Conservation (phyloP, 2,797 vertebrate genomes). For the Toxotes lorentzi region DNA sequence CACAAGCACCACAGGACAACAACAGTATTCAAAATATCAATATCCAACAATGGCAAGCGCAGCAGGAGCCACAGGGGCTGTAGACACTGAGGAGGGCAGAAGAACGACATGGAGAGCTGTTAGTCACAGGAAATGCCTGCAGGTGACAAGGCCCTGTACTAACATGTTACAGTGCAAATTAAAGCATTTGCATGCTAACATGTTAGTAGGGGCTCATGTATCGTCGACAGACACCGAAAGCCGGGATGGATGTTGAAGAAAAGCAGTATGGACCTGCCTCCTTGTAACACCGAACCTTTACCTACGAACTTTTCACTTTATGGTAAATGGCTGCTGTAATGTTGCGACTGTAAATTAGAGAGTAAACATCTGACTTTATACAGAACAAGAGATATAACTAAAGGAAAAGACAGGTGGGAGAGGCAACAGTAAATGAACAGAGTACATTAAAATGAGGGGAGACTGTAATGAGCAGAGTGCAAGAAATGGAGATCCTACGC, state of each 20-base stretch:
- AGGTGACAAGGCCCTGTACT: constrained; percentile 63
- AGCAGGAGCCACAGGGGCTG: constrained; percentile 74
- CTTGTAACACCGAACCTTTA: constrained; percentile 30
- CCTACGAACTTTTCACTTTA: constrained; percentile 9
- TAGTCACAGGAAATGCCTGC: constrained; percentile 74
- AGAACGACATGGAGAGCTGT: constrained; percentile 80
- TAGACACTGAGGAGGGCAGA: constrained; percentile 81
- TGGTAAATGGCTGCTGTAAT: constrained; percentile 20
- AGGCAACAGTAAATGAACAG: constrained; percentile 37
- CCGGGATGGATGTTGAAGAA: constrained; percentile 54
- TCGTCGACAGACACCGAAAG: constrained; percentile 64
- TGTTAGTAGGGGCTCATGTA: constrained; percentile 61
- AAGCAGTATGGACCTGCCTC: constrained; percentile 49
- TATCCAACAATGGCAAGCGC: constrained; percentile 78
- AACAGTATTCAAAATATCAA: constrained; percentile 83
- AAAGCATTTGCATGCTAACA: constrained; percentile 49
- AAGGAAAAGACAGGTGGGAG: constrained; percentile 51
- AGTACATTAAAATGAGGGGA: constrained; percentile 33
- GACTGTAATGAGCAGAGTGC: constrained; percentile 33
- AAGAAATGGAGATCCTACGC: constrained; percentile 28
- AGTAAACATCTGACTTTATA: constrained; percentile 1
- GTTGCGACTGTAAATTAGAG: constrained; percentile 6
- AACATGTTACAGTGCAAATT: constrained; percentile 65
- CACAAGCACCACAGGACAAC: constrained; percentile 82
- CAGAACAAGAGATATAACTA: not conserved